phyloP scores from a whole-genome alignment of 2,888 invertebrate species.

The Rugalucina vietnamica region DNA sequence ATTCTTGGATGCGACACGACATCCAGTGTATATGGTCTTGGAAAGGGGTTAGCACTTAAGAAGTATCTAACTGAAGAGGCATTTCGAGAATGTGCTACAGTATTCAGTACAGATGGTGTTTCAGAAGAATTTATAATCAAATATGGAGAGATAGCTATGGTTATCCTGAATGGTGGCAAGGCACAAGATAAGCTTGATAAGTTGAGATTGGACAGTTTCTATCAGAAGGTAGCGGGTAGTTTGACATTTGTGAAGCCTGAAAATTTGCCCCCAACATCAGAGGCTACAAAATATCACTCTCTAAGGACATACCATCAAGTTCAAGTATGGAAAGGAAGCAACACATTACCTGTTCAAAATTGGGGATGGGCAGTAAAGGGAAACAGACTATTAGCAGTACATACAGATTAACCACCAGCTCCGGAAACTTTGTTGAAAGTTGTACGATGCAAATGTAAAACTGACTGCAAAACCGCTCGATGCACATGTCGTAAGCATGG shows the following conservation, averaged over 20 bases:
- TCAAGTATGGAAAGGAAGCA: not conserved
- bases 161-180: too few species aligned
- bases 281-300: slow-evolving; percentile 15
- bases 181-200: not conserved
- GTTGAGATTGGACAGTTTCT: not conserved
- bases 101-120: too few species aligned
- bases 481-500: slow-evolving; percentile 6
- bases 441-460: slow-evolving; percentile 8
- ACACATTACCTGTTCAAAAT: not conserved
- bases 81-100: too few species aligned
- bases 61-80: too few species aligned
- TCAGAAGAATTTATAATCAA: too few species aligned
- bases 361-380: slow-evolving; percentile 11
- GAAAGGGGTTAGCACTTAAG: slow-evolving; percentile 41
- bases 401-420: slow-evolving; percentile 13
- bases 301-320: slow-evolving; percentile 11
- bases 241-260: not conserved
- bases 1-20: slow-evolving; percentile 63
- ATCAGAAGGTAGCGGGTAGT: not conserved
- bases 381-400: not conserved
- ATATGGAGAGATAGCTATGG: too few species aligned
- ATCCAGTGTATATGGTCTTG: slow-evolving; percentile 51
- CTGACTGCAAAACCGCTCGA: not conserved
- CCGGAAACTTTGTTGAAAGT: slow-evolving; percentile 2
- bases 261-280: slow-evolving; percentile 17